Base-by-base conservation (phyloP, 2,113 vertebrate species). In the Campylomormyrus numenius region DNA sequence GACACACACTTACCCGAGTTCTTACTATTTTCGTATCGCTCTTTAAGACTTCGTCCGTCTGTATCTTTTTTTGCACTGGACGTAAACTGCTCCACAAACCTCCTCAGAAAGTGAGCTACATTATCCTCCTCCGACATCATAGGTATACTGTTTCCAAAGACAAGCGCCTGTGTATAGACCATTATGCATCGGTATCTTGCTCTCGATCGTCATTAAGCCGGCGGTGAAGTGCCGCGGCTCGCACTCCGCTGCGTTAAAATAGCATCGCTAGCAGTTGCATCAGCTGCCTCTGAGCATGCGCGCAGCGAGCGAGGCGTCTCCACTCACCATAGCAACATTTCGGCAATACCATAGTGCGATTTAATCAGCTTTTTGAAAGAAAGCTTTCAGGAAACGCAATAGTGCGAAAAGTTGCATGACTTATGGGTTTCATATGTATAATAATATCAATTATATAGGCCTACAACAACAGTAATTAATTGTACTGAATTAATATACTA, bases 131-230 rank as follows among this genome's bases (percentile, higher is more conserved):
- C 95, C 24, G 92, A 87, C 35, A 70, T 10, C 5, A 88, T 88
- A 1, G 92, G 46, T 48, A 91, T 21, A 39, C 92, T 91, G 91
- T 92, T 91, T 85, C 93, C 94, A 15, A 93, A 93, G 10, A 93
- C 92, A 46, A 94, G 39, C 88, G 94, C 95, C 85, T 95, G 31
- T 46, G 91, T 95, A 91, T 94, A 95, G 24, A 95, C 95, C 95
- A 96, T 96, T 88, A 74, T 50, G 91, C 93, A 53, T 1, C 77
- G 15, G 31, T 83, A 24, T 27, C 62, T 93, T 90, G 92, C 93
- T 88, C 70, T 42, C 35, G 31, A 89, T 0, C 48, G 88, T 17
- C 91, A 19, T 89, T 24, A 84, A 83, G 66, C 49, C 35, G 62
- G 62, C 42, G 4, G 2, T 15, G 13, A n/a, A 27, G 3, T 52